phyloP scores from a whole-genome alignment of 2,888 invertebrate genomes.

The Abrostola triplasia region DNA sequence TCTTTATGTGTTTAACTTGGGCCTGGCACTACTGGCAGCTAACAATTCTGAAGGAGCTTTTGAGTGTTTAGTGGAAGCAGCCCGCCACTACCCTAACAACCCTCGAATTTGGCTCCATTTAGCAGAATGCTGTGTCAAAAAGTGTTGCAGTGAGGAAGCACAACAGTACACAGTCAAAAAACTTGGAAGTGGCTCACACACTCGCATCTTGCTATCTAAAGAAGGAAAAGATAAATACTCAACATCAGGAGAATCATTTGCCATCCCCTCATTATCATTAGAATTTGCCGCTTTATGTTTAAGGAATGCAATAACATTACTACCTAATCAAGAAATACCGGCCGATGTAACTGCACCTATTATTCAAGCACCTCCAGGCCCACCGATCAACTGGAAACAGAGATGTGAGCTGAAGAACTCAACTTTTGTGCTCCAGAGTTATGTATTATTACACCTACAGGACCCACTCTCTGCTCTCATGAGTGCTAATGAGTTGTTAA shows the following conservation, averaged over 20 bases:
- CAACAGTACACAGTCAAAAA: conserved; percentile 82
- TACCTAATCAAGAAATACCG: conserved; percentile 88
- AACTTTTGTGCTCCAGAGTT: conserved; percentile 94
- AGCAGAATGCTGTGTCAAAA: conserved; percentile 96
- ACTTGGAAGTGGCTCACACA: conserved; percentile 83
- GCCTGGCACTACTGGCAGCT: conserved; percentile 94
- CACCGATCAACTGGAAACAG: conserved; percentile 89
- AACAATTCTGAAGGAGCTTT: conserved; percentile 95
- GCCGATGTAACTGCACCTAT: conserved; percentile 69
- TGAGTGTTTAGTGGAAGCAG: conserved; percentile 95
- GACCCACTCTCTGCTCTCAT: conserved; percentile 94
- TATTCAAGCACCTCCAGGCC: conserved; percentile 89
- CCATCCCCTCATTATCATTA: conserved; percentile 95
- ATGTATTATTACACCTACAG: conserved; percentile 94
- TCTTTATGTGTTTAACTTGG: conserved; percentile 94
- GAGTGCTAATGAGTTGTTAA: conserved; percentile 92
- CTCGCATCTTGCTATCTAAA: conserved; percentile 76
- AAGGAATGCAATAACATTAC: conserved; percentile 93
- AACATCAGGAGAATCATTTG: conserved; percentile 91
- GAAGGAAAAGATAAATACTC: conserved; percentile 81
- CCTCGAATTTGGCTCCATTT: conserved; percentile 97
- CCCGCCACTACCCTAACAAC: conserved; percentile 95
- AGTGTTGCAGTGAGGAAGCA: conserved; percentile 88
- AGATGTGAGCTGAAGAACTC: conserved; percentile 89
- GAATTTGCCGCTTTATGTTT: conserved; percentile 97